Conservation (phyloP, 2,888 invertebrate genomes). For the Pachymerium ferrugineum region DNA sequence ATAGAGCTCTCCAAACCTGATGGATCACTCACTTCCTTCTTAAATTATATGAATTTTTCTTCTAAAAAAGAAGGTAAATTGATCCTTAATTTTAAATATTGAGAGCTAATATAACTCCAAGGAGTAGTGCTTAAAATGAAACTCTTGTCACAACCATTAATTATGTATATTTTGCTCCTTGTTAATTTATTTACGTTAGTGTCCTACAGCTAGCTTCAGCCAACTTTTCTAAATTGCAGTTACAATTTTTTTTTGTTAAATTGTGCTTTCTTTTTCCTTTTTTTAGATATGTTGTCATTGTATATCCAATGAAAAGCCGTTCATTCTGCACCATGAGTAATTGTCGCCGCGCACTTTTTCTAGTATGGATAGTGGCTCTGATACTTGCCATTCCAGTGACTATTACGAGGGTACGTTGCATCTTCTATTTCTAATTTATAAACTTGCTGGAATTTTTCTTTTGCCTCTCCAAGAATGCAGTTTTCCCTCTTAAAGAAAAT, state of each 20-base stretch:
- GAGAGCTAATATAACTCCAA: too few relatives aligned
- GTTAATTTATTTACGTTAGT: too few relatives aligned
- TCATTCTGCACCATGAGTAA: constrained; percentile 17
- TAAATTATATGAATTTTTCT: too few relatives aligned
- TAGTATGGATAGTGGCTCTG: constrained; percentile 20
- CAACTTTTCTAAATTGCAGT: background rate
- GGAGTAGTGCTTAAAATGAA: too few relatives aligned
- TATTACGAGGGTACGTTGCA: background rate
- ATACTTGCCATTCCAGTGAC: constrained; percentile 23
- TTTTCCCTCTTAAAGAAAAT: too few relatives aligned
- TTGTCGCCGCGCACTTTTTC: background rate
- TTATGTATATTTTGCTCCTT: too few relatives aligned
- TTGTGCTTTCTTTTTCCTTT: background rate
- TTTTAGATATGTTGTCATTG: background rate
- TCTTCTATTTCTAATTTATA: background rate
- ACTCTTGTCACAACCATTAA: too few relatives aligned
- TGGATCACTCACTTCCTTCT: too few relatives aligned
- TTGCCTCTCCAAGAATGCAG: background rate
- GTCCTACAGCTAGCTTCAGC: too few relatives aligned
- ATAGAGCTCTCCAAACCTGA: too few relatives aligned
- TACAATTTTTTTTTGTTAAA: background rate
- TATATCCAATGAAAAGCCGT: constrained; percentile 19
- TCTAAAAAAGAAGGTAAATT: too few relatives aligned
- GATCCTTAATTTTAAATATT: too few relatives aligned
- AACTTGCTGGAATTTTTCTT: background rate